Evolutionary conservation across 2,113 vertebrate genomes (phyloP).

Genomic region (Salvelinus fontinalis): DNA sequence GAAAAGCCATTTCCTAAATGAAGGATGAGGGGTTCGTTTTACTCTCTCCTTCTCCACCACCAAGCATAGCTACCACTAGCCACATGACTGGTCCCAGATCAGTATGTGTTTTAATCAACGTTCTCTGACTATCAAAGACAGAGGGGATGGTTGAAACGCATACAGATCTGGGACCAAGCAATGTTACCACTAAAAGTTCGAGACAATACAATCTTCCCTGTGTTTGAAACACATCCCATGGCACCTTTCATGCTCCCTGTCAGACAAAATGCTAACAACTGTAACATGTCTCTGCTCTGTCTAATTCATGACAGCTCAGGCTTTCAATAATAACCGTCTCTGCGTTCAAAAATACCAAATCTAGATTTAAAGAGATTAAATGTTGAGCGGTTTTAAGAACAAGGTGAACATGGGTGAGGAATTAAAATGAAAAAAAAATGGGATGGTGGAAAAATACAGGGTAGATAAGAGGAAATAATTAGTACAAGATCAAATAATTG

Average conservation of each 20-base stretch:
- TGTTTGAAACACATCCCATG: neutral
- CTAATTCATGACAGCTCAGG: neutral
- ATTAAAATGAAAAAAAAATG: neutral
- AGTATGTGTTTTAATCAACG: no score
- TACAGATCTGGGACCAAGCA: no score
- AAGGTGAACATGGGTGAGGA: neutral
- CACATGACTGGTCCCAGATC: no score
- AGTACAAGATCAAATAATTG: neutral
- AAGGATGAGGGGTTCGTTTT: constrained; percentile 10
- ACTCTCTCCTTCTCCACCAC: neutral
- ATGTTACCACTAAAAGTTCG: no score
- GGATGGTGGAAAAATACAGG: neutral
- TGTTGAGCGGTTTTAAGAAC: neutral
- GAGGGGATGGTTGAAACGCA: no score
- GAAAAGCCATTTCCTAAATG: constrained; percentile 35
- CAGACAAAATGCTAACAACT: neutral
- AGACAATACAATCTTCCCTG: no score
- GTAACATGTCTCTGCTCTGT: neutral
- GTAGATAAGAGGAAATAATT: neutral
- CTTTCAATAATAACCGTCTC: neutral
- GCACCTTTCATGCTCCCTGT: neutral
- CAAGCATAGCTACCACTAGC: no score
- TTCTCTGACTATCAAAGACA: no score
- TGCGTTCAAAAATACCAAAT: neutral
- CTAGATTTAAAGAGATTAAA: neutral